Conservation (phyloP, 2,888 invertebrate species). For the Ephialtes manifestator region DNA sequence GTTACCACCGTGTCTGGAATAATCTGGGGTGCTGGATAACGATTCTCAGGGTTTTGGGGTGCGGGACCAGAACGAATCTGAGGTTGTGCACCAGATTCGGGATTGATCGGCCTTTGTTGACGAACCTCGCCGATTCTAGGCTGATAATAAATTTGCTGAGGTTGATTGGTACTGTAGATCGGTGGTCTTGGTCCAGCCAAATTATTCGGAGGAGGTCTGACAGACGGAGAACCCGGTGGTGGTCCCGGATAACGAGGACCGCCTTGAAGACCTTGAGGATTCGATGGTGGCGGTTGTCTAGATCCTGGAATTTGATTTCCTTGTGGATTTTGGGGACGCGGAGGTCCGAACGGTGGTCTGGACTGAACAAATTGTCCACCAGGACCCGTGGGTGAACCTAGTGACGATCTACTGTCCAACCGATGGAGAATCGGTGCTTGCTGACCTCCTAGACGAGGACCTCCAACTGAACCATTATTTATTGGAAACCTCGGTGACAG, state of each 20-base stretch:
- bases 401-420: constrained; percentile 86
- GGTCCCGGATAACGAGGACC: constrained; percentile 63
- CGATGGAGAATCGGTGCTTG: constrained; percentile 86
- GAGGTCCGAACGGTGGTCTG: constrained; percentile 66
- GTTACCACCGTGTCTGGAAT: constrained; percentile 60
- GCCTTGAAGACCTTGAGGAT: constrained; percentile 65
- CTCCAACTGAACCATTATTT: constrained; percentile 82
- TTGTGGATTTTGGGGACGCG: constrained; percentile 67
- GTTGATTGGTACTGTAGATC: constrained; percentile 47
- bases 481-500: constrained; percentile 77
- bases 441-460: constrained; percentile 87
- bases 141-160: constrained; percentile 54
- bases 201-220: constrained; percentile 50
- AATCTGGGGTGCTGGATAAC: constrained; percentile 36
- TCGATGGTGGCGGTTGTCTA: constrained; percentile 66
- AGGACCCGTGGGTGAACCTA: constrained; percentile 81
- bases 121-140: constrained; percentile 61
- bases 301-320: constrained; percentile 64
- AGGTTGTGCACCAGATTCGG: constrained; percentile 36
- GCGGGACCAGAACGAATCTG: constrained; percentile 36
- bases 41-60: constrained; percentile 45
- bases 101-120: constrained; percentile 50
- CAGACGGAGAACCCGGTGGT: constrained; percentile 56
- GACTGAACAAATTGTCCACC: constrained; percentile 58
- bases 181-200: constrained; percentile 56